Percentiles rank a stretch among this genome's conserved stretches.
These are phyloP conservation scores for Odontophorus gujanensis DNA, from an alignment of 2,113 vertebrate genomes.

Conservation along the genomic window DNA sequence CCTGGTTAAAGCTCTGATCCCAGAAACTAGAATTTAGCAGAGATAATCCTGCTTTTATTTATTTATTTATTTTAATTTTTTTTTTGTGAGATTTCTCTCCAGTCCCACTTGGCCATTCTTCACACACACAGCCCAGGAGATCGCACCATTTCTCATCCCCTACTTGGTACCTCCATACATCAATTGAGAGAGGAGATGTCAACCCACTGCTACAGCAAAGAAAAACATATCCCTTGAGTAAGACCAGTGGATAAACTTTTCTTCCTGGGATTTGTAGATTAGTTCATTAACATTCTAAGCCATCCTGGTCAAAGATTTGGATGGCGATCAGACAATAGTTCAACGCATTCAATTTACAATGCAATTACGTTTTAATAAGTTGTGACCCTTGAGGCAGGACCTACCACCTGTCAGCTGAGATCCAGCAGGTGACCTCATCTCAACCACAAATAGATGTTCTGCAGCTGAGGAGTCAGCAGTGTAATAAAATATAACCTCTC, in stretches of 20 bases:
- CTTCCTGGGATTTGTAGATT: neutral
- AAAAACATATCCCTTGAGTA: neutral
- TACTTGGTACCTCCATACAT: neutral
- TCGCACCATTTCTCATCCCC: neutral
- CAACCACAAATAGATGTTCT: neutral
- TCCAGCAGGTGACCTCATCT: neutral
- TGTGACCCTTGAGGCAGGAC: conserved; percentile 27
- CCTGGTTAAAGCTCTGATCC: neutral
- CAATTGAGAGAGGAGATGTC: neutral
- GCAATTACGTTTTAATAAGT: conserved; percentile 48
- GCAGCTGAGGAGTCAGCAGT: neutral
- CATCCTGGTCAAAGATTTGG: neutral
- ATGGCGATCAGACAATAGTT: conserved; percentile 8
- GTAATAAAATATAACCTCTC: neutral
- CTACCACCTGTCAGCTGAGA: conserved; percentile 35
- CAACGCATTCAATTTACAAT: neutral
- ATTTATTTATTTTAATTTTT: too few species aligned
- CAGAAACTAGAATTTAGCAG: neutral
- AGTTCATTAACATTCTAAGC: conserved; percentile 32
- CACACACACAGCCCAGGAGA: neutral
- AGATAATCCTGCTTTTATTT: neutral
- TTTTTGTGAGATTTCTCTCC: neutral
- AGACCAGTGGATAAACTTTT: too few species aligned
- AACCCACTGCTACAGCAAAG: neutral
- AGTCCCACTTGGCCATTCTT: neutral